A percentile compares a stretch with the other conserved stretches of the same genome.
These are phyloP conservation scores for Glareola pratincola DNA, from an alignment of 2,113 vertebrate genomes.

Conservation along the genomic window DNA sequence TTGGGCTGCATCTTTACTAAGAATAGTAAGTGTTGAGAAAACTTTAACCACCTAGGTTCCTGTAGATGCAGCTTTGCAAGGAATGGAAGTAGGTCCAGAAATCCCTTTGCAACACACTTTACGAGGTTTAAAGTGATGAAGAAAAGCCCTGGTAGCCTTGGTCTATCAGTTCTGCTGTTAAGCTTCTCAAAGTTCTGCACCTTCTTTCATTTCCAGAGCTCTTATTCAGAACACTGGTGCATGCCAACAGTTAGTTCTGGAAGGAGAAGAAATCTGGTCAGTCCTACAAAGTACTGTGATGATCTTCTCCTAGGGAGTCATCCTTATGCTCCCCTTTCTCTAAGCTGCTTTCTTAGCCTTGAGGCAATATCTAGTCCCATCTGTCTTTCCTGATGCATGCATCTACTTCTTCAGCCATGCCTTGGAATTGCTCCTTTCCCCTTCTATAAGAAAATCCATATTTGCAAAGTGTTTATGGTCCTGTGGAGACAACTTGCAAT, in stretches of 20 bases:
- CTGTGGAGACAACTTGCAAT: not conserved
- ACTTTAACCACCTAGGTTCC: rapidly evolving
- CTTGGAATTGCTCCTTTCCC: not conserved
- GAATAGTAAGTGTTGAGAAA: not conserved
- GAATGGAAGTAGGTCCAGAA: not conserved
- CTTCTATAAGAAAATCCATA: not conserved
- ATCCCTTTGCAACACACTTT: not conserved
- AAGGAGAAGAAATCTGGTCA: constrained; percentile 1
- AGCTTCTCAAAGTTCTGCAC: not conserved
- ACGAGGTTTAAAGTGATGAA: not conserved
- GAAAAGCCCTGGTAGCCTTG: not conserved
- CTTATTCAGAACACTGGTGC: not conserved
- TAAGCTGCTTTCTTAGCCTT: not conserved
- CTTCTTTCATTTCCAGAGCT: not conserved
- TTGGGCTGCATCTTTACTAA: not conserved
- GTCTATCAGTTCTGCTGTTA: not conserved
- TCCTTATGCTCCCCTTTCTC: not conserved
- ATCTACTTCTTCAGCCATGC: not conserved
- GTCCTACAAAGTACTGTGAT: not conserved
- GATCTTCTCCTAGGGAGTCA: not conserved
- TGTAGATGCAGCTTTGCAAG: not conserved
- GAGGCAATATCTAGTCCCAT: not conserved
- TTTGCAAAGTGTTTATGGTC: not conserved
- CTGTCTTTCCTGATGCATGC: not conserved
- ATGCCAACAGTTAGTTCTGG: not conserved